Base-by-base conservation (phyloP, 2,888 invertebrate species). In the Apodemia duryi region DNA sequence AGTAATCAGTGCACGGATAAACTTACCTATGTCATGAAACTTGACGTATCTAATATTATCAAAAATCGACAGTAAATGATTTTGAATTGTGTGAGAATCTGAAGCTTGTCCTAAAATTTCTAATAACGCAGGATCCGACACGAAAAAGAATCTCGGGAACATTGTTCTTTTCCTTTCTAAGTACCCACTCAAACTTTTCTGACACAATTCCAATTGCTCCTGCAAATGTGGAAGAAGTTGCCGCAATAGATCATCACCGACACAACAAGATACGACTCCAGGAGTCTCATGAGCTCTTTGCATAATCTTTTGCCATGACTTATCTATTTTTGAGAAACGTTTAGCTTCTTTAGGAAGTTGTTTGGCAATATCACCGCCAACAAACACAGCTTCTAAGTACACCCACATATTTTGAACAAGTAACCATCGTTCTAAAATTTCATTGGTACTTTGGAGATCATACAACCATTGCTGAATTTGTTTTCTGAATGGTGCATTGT, bases 351-450 rank as follows among this genome's bases (percentile, higher is more conserved):
- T 97, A 0, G 99, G 99, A 63, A 99, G 21, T 52, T 52, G 51
- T n/a, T 52, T 21, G 51, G 51, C 51, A 52, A 52, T 7, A 28
- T 28, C 52, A 52, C 28, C n/a, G 52, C 52, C 52, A 21, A 52
- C 21, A 52, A 52, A 54, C 1, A 99, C 99, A 0, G 99, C 99
- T 85, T 99, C 99, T 32, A 99, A 90, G 80, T 99, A 99, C 0
- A 99, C 98, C 99, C 99, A 99, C 95, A 99, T 96, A 81, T 99
- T 99, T 85, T 99, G 99, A 0, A 99, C 98, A 0, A 98, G 93
- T 57, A 99, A 92, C 99, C 99, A 99, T 68, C 98, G 94, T 83
- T 99, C 98, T 65, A 99, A 92, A 76, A 99, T 98, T 86, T 99
- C 99, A 81, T 98, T 98, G 0, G 98, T 98, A 80, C 98, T 98